These are phyloP conservation scores for Meteorus colon DNA, from an alignment of 2,888 invertebrate genomes.

Conservation along the genomic window DNA sequence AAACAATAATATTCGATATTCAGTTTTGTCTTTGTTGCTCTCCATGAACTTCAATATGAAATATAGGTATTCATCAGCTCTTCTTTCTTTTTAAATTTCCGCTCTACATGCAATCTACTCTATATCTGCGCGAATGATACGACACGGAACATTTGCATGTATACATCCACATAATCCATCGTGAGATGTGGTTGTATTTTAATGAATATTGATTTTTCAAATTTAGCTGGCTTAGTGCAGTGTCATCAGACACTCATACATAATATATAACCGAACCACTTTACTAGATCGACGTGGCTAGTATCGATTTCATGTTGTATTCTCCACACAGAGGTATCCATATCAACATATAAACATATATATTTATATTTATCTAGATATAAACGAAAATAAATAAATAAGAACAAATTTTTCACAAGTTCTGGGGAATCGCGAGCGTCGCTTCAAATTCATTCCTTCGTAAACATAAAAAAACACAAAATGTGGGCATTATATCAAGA, in stretches of 20 bases:
- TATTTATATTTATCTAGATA: not conserved
- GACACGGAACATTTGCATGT: not conserved
- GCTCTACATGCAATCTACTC: not conserved
- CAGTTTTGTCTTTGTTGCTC: not conserved
- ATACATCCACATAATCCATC: not conserved
- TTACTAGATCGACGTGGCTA: not conserved
- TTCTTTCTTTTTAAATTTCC: not conserved
- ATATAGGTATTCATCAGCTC: not conserved
- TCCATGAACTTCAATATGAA: not conserved
- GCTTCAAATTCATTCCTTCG: not conserved
- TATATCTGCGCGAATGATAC: not conserved
- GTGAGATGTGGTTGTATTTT: not conserved
- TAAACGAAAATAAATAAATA: not conserved
- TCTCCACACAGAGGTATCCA: not conserved
- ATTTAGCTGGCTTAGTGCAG: conserved; percentile 43
- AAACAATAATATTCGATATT: not conserved
- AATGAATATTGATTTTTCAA: conserved; percentile 52
- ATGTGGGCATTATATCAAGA: not conserved
- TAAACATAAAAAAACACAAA: not conserved
- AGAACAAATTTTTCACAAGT: too few relatives aligned
- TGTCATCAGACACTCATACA: conserved; percentile 19
- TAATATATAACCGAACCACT: conserved; percentile 13
- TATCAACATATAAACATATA: not conserved
- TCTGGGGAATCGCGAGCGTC: not conserved
- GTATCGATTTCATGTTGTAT: conserved; percentile 29